A percentile compares a stretch with the other conserved stretches of the same genome.
Evolutionary conservation across 2,888 invertebrate genomes (phyloP).

Genomic region (Terebella lapidaria): DNA sequence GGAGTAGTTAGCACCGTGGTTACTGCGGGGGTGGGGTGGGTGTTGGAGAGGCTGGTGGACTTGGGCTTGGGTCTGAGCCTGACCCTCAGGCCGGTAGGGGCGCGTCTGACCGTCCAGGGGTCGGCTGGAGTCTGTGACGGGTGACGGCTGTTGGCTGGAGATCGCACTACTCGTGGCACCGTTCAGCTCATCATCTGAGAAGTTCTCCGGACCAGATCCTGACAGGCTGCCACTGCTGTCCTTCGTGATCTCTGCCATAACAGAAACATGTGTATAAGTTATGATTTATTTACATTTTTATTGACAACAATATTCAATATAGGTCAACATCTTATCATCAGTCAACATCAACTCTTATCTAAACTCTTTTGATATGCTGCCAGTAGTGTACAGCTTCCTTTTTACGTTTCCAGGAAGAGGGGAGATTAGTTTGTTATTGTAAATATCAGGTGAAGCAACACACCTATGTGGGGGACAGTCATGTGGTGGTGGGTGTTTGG

Average conservation of each 20-base stretch:
- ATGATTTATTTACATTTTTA: no score
- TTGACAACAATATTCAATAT: no score
- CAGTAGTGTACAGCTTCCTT: no score
- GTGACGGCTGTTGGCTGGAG: conserved; percentile 13
- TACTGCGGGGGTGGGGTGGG: neutral
- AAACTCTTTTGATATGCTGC: no score
- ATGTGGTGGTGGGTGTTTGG: no score
- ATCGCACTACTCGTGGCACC: neutral
- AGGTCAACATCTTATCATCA: no score
- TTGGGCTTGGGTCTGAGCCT: neutral
- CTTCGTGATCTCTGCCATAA: conserved; percentile 9
- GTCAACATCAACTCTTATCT: no score
- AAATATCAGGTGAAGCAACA: no score
- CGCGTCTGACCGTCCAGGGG: neutral
- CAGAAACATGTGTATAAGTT: neutral
- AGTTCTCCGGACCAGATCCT: conserved; percentile 15
- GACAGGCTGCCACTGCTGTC: conserved; percentile 13
- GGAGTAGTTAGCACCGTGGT: neutral
- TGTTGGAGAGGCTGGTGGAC: neutral
- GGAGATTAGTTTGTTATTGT: no score
- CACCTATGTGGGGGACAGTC: no score
- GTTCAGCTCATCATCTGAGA: conserved; percentile 20
- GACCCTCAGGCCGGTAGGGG: neutral
- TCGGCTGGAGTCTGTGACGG: conserved; percentile 6
- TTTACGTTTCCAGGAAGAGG: no score